Conservation (phyloP, 2,797 vertebrate species). For the Tokudaia tokunoshimensis region DNA sequence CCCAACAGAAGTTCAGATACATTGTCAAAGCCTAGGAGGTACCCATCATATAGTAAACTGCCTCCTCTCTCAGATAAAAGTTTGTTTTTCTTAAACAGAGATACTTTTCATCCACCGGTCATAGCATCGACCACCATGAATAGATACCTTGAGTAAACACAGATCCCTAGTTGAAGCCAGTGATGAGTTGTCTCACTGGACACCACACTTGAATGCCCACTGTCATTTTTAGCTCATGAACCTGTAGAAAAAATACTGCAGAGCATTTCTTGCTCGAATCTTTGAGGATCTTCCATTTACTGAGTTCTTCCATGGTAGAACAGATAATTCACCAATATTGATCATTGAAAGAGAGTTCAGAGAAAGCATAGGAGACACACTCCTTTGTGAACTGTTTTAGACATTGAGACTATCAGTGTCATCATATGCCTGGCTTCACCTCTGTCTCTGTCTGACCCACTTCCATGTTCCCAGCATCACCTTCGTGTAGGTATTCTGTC, state of each 20-base stretch:
- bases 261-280: background rate
- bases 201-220: background rate
- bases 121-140: background rate
- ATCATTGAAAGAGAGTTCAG: background rate
- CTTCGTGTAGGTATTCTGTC: background rate
- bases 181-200: background rate
- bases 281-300: background rate
- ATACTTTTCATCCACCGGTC: background rate
- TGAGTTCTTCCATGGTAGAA: background rate
- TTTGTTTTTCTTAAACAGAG: background rate
- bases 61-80: background rate
- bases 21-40: background rate
- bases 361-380: background rate
- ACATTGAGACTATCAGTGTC: background rate
- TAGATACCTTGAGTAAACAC: background rate
- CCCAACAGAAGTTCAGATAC: background rate
- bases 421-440: background rate
- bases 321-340: background rate
- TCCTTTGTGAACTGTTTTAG: background rate
- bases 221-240: background rate
- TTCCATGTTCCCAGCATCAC: background rate
- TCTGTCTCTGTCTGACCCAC: background rate
- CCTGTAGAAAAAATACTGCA: background rate
- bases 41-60: background rate
- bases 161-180: background rate